These are phyloP conservation scores for Sceloporus tristichus DNA, from an alignment of 2,113 vertebrate species.

Conservation along the genomic window DNA sequence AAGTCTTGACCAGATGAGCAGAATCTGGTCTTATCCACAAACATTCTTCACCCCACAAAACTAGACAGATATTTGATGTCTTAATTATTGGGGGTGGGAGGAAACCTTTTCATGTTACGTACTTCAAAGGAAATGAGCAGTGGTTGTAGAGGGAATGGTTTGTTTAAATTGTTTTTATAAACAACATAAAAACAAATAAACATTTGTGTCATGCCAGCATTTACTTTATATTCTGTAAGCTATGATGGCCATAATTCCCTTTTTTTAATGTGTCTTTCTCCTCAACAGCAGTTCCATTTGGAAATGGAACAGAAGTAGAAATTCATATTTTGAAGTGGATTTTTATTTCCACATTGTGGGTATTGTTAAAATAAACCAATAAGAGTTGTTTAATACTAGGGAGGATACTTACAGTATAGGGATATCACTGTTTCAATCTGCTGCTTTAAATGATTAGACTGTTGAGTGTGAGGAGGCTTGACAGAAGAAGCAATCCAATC, in stretches of 20 bases:
- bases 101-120: conserved; percentile 50
- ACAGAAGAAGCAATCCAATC: too few relatives aligned
- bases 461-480: too few relatives aligned
- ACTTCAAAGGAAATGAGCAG: conserved; percentile 67
- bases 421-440: conserved; percentile 50
- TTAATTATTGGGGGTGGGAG: conserved; percentile 68
- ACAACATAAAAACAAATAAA: conserved; percentile 67
- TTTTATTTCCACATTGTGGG: background rate
- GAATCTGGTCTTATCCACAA: conserved; percentile 54
- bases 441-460: background rate
- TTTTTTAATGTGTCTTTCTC: conserved; percentile 45
- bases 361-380: conserved; percentile 46
- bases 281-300: conserved; percentile 37
- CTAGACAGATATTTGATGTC: conserved; percentile 36
- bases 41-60: conserved; percentile 50
- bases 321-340: background rate
- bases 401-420: conserved; percentile 18
- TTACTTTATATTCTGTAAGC: conserved; percentile 61
- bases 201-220: conserved; percentile 55
- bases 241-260: conserved; percentile 55
- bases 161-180: conserved; percentile 71
- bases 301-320: background rate
- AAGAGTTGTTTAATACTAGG: background rate
- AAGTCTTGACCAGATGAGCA: background rate
- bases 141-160: conserved; percentile 71